Conservation (phyloP, 2,797 vertebrate genomes). For the Loris lydekkerianus region DNA sequence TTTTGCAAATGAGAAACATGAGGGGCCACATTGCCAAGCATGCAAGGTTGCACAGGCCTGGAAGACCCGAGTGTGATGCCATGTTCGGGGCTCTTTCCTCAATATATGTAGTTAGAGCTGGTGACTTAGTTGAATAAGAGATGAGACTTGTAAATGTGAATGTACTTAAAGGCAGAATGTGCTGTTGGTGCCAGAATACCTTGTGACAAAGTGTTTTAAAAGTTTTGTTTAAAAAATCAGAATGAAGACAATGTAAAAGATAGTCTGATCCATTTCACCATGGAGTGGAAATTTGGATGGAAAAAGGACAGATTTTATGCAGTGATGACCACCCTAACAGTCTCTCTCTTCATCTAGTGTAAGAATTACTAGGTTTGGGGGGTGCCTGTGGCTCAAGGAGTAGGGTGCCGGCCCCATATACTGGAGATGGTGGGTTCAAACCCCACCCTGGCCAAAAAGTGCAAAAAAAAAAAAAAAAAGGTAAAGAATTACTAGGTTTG, state of each 20-base stretch:
- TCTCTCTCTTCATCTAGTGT: no score
- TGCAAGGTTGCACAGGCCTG: neutral
- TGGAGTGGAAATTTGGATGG: neutral
- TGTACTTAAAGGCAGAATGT: neutral
- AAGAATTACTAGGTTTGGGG: neutral
- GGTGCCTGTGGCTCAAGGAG: no score
- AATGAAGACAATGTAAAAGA: neutral
- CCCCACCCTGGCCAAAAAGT: no score
- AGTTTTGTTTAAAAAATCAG: neutral
- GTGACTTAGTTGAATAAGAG: neutral
- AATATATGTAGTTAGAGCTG: neutral
- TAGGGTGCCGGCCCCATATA: no score
- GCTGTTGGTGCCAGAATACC: neutral
- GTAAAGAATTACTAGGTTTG: neutral
- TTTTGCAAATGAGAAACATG: constrained; percentile 31
- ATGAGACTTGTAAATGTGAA: neutral
- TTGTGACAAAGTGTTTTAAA: neutral
- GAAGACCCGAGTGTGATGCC: neutral
- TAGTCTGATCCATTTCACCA: neutral
- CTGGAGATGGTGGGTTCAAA: no score
- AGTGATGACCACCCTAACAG: neutral
- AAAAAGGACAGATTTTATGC: neutral
- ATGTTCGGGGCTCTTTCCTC: neutral
- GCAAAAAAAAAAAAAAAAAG: no score
- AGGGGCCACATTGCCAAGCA: neutral